phyloP scores from a whole-genome alignment of 2,888 invertebrate genomes.

The Anodontia alba region DNA sequence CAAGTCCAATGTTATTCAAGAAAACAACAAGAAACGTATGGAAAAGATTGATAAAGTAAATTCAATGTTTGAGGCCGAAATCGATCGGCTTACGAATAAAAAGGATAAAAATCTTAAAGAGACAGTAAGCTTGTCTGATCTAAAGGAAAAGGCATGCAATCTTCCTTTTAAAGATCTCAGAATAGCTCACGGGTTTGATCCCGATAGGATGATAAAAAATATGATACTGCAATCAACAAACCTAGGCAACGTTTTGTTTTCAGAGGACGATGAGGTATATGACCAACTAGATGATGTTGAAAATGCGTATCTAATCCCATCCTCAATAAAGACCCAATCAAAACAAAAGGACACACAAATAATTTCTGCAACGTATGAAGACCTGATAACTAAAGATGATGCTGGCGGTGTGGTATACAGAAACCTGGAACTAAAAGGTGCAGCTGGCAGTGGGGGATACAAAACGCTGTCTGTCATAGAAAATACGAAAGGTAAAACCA shows the following conservation, averaged over 20 bases:
- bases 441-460: not conserved
- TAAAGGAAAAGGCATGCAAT: not conserved
- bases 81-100: constrained; percentile 7
- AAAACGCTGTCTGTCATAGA: not conserved
- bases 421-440: not conserved
- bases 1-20: not conserved
- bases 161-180: not conserved
- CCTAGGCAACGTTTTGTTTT: not conserved
- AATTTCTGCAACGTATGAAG: not conserved
- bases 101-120: not conserved
- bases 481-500: not conserved
- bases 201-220: not conserved
- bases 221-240: not conserved
- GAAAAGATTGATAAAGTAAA: not conserved
- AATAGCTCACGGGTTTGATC: not conserved
- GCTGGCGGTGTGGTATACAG: not conserved
- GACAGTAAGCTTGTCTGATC: not conserved
- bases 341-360: too few species aligned
- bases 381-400: too few species aligned
- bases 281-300: not conserved
- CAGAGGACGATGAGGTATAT: not conserved
- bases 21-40: not conserved
- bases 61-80: constrained; percentile 11
- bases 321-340: too few species aligned
- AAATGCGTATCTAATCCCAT: not conserved